Evolutionary conservation across 2,888 invertebrate genomes (phyloP).

Genomic region (Trisateles emortualis): DNA sequence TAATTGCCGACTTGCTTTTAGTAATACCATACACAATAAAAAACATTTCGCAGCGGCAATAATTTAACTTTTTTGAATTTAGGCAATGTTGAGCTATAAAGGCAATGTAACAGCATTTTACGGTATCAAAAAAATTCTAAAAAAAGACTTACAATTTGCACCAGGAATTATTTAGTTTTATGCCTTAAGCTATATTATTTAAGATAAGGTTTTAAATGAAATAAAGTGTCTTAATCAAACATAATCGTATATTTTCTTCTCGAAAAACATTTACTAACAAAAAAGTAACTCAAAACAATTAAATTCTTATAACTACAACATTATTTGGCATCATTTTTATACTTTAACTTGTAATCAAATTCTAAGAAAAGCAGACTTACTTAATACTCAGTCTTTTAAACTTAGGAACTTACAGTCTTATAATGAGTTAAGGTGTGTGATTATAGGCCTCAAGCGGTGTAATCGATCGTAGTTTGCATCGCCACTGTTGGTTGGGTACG

Average conservation of each 20-base stretch:
- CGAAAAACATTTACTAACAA: constrained; percentile 11
- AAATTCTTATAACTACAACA: constrained; percentile 18
- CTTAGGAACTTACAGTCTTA: not conserved
- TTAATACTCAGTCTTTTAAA: constrained; percentile 9
- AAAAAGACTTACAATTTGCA: not conserved
- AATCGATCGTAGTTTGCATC: too few relatives aligned
- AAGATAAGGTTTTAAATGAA: constrained; percentile 6
- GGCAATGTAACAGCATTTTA: too few relatives aligned
- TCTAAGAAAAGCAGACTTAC: constrained; percentile 6
- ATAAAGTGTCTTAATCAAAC: constrained; percentile 10
- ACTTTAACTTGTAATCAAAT: constrained; percentile 18
- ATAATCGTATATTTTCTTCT: constrained; percentile 13
- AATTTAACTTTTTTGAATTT: too few relatives aligned
- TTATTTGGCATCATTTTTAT: constrained; percentile 18
- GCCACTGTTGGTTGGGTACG: too few relatives aligned
- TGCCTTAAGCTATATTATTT: constrained; percentile 2
- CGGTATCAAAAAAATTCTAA: too few relatives aligned
- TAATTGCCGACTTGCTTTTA: too few relatives aligned
- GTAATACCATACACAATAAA: too few relatives aligned
- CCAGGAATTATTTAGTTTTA: constrained; percentile 10
- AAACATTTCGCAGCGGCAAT: too few relatives aligned
- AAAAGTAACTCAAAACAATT: constrained; percentile 18
- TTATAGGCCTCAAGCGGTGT: too few relatives aligned
- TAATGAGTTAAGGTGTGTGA: too few relatives aligned
- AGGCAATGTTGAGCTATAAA: too few relatives aligned